Conservation (phyloP, 2,797 vertebrate genomes). For the Muraenolepis orangiensis region DNA sequence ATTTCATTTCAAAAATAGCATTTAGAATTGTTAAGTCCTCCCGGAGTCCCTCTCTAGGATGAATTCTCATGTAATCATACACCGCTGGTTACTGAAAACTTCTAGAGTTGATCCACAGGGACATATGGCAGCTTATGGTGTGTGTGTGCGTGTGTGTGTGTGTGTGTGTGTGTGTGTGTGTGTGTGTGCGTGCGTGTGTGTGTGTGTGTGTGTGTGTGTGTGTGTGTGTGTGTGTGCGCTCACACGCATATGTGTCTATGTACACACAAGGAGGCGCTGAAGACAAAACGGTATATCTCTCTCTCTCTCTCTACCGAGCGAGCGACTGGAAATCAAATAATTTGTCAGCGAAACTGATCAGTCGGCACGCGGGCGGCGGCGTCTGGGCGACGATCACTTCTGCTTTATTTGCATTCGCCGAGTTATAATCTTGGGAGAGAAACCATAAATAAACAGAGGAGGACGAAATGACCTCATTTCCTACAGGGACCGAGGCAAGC, state of each 20-base stretch:
- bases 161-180: neutral
- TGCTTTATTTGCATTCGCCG: conserved; percentile 1
- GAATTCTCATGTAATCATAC: conserved; percentile 80
- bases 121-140: conserved; percentile 73
- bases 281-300: conserved; percentile 22
- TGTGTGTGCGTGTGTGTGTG: conserved; percentile 38
- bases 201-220: neutral
- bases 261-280: neutral
- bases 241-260: too few relatives aligned
- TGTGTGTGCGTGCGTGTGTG: neutral
- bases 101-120: conserved; percentile 76
- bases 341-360: neutral
- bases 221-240: neutral
- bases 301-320: too few relatives aligned
- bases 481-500: conserved; percentile 31
- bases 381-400: neutral
- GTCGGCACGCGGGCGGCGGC: neutral
- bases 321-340: conserved; percentile 21
- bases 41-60: conserved; percentile 74
- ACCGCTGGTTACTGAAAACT: conserved; percentile 71
- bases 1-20: conserved; percentile 97
- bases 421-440: conserved; percentile 4
- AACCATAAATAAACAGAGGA: conserved; percentile 2
- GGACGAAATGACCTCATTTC: conserved; percentile 4
- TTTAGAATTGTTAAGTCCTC: conserved; percentile 76